Percentiles rank a stretch among this genome's conserved stretches.
These are phyloP conservation scores for Leptinotarsa texana DNA, from an alignment of 1,140 invertebrate species.

Conservation along the genomic window DNA sequence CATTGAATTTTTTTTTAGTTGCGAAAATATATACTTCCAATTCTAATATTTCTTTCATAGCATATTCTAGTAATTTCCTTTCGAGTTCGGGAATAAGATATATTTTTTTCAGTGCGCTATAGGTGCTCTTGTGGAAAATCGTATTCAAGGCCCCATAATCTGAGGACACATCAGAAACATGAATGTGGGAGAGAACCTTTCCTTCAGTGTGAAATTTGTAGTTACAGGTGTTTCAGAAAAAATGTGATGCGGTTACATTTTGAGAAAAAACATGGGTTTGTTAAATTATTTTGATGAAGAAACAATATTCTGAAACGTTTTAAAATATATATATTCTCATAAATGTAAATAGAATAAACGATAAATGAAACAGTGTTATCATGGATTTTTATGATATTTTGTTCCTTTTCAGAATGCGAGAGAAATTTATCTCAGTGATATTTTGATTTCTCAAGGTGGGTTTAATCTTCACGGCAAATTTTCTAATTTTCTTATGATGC, in stretches of 20 bases:
- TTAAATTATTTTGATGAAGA: too few species aligned
- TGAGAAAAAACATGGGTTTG: conserved; percentile 4
- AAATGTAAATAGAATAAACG: too few species aligned
- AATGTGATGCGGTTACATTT: conserved; percentile 19
- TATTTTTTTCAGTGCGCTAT: neutral
- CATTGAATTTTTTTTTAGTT: neutral
- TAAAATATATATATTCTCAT: too few species aligned
- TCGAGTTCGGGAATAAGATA: neutral
- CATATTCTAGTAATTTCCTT: neutral
- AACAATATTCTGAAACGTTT: too few species aligned
- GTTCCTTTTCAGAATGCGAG: too few species aligned
- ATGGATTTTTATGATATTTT: too few species aligned
- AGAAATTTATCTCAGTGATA: too few species aligned
- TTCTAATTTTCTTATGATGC: too few species aligned
- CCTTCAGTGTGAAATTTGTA: conserved; percentile 60
- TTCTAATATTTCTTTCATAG: neutral
- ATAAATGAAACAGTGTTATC: too few species aligned
- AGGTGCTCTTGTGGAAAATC: conserved; percentile 21
- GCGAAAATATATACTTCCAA: neutral
- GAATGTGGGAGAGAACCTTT: conserved; percentile 61
- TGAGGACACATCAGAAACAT: conserved; percentile 59
- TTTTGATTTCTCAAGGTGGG: too few species aligned
- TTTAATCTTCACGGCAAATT: too few species aligned
- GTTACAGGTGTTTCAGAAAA: conserved; percentile 54
- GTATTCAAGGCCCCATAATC: conserved; percentile 56